phyloP scores from a whole-genome alignment of 2,113 vertebrate species.

The Tychaedon coryphoeus region DNA sequence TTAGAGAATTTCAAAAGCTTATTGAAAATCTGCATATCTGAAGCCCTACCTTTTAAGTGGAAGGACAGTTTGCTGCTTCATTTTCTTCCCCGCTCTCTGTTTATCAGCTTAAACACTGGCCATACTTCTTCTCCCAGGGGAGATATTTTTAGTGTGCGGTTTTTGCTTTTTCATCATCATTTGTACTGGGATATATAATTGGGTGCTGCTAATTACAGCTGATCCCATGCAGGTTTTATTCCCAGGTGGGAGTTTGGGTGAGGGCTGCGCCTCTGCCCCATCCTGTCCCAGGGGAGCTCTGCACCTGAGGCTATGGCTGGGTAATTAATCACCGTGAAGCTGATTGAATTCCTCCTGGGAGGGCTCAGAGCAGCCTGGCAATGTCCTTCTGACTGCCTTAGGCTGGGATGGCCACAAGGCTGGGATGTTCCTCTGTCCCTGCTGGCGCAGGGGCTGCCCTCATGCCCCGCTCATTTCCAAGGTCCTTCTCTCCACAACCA shows the following conservation, averaged over 20 bases:
- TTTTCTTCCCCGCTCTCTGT: not conserved
- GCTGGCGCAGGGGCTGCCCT: not conserved
- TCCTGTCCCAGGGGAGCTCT: fast-evolving
- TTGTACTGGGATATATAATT: not conserved
- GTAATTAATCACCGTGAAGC: not conserved
- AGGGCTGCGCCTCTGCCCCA: not conserved
- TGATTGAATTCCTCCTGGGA: not conserved
- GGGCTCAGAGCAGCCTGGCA: fast-evolving
- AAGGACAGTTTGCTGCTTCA: conserved; percentile 3
- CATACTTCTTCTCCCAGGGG: not conserved
- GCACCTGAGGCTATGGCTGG: fast-evolving
- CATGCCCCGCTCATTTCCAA: fast-evolving
- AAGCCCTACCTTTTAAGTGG: conserved; percentile 20
- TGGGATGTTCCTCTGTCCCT: fast-evolving
- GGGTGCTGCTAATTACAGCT: not conserved
- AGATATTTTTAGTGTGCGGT: not conserved
- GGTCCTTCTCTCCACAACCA: fast-evolving
- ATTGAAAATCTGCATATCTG: conserved; percentile 46
- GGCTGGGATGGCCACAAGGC: not conserved
- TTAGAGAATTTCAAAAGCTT: conserved; percentile 33
- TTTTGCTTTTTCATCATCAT: not conserved
- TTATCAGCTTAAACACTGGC: not conserved
- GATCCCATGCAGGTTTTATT: fast-evolving
- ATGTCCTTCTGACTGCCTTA: not conserved
- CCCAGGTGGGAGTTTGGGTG: fast-evolving